These are phyloP conservation scores for Pterobdella sp. DNA, from an alignment of 2,888 invertebrate genomes.

Conservation along the genomic window DNA sequence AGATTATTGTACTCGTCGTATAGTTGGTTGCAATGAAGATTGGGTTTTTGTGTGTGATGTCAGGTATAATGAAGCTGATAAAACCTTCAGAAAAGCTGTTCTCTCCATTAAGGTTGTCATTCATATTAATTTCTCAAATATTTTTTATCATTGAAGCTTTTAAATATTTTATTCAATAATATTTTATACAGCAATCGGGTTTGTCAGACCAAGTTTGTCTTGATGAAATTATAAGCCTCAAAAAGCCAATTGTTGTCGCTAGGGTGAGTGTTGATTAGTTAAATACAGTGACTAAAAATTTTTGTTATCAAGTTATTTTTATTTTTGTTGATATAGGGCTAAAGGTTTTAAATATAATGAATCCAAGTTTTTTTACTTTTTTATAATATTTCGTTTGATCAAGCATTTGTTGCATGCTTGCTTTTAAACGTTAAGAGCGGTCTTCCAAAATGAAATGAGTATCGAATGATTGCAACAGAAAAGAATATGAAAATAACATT, in stretches of 20 bases:
- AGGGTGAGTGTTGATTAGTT: constrained; percentile 42
- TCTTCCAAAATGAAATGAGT: too few relatives aligned
- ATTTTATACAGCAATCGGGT: constrained; percentile 32
- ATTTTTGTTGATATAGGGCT: background rate
- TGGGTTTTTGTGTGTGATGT: constrained; percentile 89
- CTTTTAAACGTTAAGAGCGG: too few relatives aligned
- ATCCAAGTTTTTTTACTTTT: background rate
- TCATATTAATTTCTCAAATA: too few relatives aligned
- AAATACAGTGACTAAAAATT: too few relatives aligned
- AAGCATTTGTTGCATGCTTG: background rate
- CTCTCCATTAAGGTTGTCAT: constrained; percentile 42
- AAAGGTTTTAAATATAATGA: background rate
- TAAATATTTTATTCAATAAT: background rate
- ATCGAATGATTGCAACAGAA: too few relatives aligned
- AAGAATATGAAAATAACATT: too few relatives aligned
- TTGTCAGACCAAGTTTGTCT: constrained; percentile 62
- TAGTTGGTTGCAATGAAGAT: constrained; percentile 82
- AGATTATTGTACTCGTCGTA: constrained; percentile 79
- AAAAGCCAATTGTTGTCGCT: constrained; percentile 54
- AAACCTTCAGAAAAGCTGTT: constrained; percentile 46
- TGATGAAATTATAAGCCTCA: constrained; percentile 81
- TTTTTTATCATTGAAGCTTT: background rate
- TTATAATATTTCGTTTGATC: background rate
- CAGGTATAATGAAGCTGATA: constrained; percentile 76
- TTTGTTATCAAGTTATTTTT: too few relatives aligned